phyloP scores from a whole-genome alignment of 2,113 vertebrate genomes.

The Centropus unirufus region DNA sequence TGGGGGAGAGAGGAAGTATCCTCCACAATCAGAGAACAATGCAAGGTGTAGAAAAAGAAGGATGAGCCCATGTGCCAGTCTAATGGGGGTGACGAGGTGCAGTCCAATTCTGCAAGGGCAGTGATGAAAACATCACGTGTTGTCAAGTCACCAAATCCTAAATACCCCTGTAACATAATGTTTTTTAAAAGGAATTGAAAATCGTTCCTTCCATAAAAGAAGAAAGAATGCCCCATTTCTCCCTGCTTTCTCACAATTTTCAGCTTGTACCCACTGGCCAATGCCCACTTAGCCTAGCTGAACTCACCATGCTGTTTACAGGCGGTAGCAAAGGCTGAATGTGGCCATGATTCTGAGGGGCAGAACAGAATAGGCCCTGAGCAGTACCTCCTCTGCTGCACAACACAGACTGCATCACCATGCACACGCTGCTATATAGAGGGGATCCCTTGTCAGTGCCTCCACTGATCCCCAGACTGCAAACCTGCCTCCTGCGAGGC shows the following conservation, averaged over 20 bases:
- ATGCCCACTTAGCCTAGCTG: not conserved
- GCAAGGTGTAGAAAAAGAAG: not conserved
- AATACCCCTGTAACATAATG: not conserved
- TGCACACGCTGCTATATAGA: not conserved
- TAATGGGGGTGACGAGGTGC: not conserved
- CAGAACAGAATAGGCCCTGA: not conserved
- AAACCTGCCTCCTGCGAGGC: not conserved
- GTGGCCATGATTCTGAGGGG: accelerated
- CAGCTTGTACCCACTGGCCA: not conserved
- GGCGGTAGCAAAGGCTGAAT: not conserved
- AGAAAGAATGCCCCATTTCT: not conserved
- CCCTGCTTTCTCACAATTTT: not conserved
- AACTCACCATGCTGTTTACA: not conserved
- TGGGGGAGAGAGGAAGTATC: not conserved
- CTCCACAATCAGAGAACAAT: not conserved
- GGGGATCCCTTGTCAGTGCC: not conserved
- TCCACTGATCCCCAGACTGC: not conserved
- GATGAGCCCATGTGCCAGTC: not conserved
- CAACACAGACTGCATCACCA: not conserved
- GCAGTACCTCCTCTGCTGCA: not conserved
- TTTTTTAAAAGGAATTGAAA: not conserved
- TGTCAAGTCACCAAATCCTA: not conserved
- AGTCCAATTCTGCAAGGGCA: not conserved
- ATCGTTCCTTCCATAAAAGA: not conserved
- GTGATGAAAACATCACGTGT: not conserved